phyloP scores from a whole-genome alignment of 2,797 vertebrate genomes.

The Dermochelys coriacea region DNA sequence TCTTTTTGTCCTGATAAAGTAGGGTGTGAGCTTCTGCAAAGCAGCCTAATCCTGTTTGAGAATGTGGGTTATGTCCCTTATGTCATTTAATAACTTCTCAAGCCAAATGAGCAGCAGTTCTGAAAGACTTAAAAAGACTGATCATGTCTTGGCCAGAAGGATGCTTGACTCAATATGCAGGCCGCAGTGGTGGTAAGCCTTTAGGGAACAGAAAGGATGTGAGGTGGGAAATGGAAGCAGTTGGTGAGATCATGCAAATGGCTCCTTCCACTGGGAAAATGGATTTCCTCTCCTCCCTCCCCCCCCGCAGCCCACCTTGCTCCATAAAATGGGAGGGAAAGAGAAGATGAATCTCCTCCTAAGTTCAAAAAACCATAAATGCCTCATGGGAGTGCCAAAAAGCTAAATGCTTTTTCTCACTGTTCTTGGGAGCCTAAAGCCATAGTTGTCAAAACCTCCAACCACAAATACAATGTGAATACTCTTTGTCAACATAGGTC shows the following conservation, averaged over 20 bases:
- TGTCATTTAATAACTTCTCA: neutral
- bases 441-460: neutral
- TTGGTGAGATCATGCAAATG: neutral
- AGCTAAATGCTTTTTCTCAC: neutral
- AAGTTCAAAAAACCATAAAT: neutral
- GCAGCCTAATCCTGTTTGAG: neutral
- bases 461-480: no score
- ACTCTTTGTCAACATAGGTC: no score
- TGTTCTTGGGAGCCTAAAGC: neutral
- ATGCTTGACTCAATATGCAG: neutral
- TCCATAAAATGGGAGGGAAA: neutral
- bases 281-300: neutral
- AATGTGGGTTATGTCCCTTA: neutral
- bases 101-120: neutral
- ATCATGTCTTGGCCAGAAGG: neutral
- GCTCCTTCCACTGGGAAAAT: neutral
- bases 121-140: neutral
- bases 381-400: neutral
- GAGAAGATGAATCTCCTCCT: neutral
- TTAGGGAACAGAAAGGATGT: neutral
- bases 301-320: neutral
- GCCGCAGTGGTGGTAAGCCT: neutral
- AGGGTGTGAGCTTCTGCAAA: neutral
- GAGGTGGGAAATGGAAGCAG: neutral
- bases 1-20: neutral